Percentiles rank a stretch among this genome's conserved stretches.
phyloP scores from a whole-genome alignment of 2,113 vertebrate species.

The Datnioides undecimradiatus region DNA sequence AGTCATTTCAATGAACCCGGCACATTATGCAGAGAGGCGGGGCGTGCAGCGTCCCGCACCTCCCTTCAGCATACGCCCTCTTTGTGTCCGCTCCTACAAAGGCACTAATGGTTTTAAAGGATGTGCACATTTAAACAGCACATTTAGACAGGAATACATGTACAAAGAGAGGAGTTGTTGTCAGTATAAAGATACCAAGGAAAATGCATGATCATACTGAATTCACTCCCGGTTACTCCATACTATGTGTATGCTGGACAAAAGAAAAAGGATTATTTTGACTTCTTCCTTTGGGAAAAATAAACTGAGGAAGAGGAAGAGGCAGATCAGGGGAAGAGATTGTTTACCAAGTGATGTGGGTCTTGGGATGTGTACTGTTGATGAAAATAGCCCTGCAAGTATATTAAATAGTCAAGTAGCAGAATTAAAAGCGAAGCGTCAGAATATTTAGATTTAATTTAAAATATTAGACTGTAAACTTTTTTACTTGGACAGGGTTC shows the following conservation, averaged over 20 bases:
- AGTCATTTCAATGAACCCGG: constrained; percentile 72
- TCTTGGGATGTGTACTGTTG: not conserved
- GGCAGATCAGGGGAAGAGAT: not conserved
- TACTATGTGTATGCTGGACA: not conserved
- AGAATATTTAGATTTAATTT: not conserved
- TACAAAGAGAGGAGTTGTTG: not conserved
- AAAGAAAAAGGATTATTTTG: constrained; percentile 1
- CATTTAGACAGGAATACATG: not conserved
- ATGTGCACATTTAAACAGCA: not conserved
- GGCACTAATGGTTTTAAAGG: not conserved
- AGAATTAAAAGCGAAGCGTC: not conserved
- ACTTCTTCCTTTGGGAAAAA: constrained; percentile 49
- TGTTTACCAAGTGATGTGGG: constrained; percentile 1
- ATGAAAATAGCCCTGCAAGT: not conserved
- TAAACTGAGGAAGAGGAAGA: constrained; percentile 45
- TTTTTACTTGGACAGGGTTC: not conserved
- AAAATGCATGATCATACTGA: not conserved
- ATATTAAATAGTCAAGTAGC: not conserved
- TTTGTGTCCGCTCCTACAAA: constrained; percentile 45
- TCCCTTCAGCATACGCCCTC: constrained; percentile 67
- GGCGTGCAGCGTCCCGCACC: constrained; percentile 19
- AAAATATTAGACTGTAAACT: too few species aligned
- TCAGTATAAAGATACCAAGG: not conserved
- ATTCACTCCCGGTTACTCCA: not conserved
- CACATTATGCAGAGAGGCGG: constrained; percentile 76